phyloP scores from a whole-genome alignment of 1,140 invertebrate genomes.

The Sarcophaga peregrina region DNA sequence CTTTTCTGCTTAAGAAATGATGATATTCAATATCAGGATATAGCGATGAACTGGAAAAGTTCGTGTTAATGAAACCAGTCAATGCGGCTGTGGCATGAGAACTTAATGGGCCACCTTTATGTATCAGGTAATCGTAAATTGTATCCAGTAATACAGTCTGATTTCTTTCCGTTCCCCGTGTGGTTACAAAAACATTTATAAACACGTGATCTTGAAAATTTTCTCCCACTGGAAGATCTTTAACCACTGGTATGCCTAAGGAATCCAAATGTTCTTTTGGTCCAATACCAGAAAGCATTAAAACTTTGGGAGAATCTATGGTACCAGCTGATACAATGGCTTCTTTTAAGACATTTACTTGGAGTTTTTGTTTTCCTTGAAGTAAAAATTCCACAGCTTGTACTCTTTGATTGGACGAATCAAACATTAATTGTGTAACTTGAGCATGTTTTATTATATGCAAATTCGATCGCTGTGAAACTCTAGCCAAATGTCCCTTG shows the following conservation, averaged over 20 bases:
- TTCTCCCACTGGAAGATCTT: slow-evolving; percentile 76
- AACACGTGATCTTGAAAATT: slow-evolving; percentile 75
- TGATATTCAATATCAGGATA: slow-evolving; percentile 63
- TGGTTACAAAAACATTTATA: slow-evolving; percentile 61
- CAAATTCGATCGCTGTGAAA: slow-evolving; percentile 74
- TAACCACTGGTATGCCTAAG: slow-evolving; percentile 69
- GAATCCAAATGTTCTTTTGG: slow-evolving; percentile 69
- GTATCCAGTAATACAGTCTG: slow-evolving; percentile 46
- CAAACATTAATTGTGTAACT: slow-evolving; percentile 78
- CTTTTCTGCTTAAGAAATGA: slow-evolving; percentile 49
- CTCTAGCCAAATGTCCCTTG: slow-evolving; percentile 49
- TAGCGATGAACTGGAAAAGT: slow-evolving; percentile 44
- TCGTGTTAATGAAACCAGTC: slow-evolving; percentile 50
- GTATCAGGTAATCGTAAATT: slow-evolving; percentile 53
- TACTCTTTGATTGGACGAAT: slow-evolving; percentile 73
- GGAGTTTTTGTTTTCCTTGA: slow-evolving; percentile 69
- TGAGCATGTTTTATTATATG: slow-evolving; percentile 78
- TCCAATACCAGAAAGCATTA: slow-evolving; percentile 85
- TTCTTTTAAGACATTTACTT: slow-evolving; percentile 67
- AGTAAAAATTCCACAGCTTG: slow-evolving; percentile 78
- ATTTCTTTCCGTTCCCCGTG: slow-evolving; percentile 49
- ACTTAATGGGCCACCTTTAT: slow-evolving; percentile 68
- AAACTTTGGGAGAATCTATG: slow-evolving; percentile 79
- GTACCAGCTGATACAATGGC: slow-evolving; percentile 79
- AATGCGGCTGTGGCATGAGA: slow-evolving; percentile 63